A percentile compares a stretch with the other conserved stretches of the same genome.
Conservation (phyloP, 2,113 vertebrate genomes). For the Mustela lutreola region DNA sequence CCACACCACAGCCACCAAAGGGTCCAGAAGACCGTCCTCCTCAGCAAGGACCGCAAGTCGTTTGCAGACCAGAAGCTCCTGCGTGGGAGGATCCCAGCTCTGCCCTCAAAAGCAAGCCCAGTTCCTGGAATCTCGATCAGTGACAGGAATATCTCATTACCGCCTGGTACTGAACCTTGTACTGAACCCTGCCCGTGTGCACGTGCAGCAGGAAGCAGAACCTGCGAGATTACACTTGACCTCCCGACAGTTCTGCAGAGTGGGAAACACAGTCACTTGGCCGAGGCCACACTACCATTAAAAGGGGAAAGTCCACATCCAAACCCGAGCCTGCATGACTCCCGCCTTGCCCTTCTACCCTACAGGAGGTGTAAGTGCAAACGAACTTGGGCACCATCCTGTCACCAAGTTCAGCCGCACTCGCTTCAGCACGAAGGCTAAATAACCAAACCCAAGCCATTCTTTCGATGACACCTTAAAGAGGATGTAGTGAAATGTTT, state of each 20-base stretch:
- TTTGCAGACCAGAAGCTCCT: background rate
- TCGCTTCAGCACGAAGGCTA: background rate
- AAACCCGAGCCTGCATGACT: background rate
- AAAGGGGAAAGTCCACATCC: background rate
- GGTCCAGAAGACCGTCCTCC: background rate
- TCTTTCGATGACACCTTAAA: background rate
- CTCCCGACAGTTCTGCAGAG: background rate
- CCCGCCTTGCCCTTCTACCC: background rate
- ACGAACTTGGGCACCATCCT: background rate
- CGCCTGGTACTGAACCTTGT: fast-evolving
- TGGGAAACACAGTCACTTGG: background rate
- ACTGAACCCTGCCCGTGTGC: fast-evolving
- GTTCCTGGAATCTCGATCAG: background rate
- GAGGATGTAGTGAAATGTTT: background rate
- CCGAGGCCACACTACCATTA: background rate
- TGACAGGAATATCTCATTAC: background rate
- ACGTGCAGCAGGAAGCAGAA: background rate
- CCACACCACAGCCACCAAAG: background rate
- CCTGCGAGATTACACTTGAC: fast-evolving
- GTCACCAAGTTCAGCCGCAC: too few species aligned
- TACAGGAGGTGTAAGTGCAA: fast-evolving
- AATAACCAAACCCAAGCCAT: background rate
- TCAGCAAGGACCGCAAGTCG: background rate
- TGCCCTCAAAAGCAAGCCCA: background rate
- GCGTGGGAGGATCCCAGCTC: background rate